These are phyloP conservation scores for Anser brachyrhynchus DNA, from an alignment of 2,113 vertebrate species.

Conservation along the genomic window DNA sequence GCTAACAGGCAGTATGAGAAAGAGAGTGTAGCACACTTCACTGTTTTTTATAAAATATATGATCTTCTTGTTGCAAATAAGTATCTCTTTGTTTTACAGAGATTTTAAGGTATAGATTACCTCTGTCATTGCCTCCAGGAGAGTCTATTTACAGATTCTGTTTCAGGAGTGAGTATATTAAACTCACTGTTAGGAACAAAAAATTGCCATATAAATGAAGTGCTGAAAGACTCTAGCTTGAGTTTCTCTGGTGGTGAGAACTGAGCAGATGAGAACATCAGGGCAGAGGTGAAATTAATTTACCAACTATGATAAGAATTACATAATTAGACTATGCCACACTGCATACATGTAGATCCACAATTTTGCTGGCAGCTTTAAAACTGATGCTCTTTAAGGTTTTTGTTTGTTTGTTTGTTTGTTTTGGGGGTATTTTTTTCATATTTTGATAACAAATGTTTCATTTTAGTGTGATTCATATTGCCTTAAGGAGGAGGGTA, in stretches of 20 bases:
- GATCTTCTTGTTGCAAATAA: not conserved
- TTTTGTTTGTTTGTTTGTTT: not conserved
- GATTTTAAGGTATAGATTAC: not conserved
- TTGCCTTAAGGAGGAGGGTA: not conserved
- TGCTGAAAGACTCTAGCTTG: not conserved
- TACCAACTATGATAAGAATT: not conserved
- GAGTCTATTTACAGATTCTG: not conserved
- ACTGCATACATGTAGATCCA: not conserved
- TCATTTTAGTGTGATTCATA: not conserved
- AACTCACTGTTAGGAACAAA: not conserved
- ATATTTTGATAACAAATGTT: not conserved
- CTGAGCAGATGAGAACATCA: not conserved
- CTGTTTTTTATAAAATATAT: not conserved
- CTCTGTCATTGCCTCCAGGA: not conserved
- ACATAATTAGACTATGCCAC: not conserved
- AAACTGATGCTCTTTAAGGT: not conserved
- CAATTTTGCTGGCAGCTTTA: not conserved
- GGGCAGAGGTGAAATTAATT: not conserved
- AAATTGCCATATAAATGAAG: not conserved
- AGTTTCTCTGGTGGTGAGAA: not conserved
- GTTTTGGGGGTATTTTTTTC: not conserved
- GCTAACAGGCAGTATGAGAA: not conserved
- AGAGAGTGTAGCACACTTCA: fast-evolving
- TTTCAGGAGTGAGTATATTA: not conserved
- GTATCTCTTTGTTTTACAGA: not conserved